A percentile compares a stretch with the other conserved stretches of the same genome.
These are phyloP conservation scores for Pseudococcus viburni DNA, from an alignment of 2,888 invertebrate genomes.

Conservation along the genomic window DNA sequence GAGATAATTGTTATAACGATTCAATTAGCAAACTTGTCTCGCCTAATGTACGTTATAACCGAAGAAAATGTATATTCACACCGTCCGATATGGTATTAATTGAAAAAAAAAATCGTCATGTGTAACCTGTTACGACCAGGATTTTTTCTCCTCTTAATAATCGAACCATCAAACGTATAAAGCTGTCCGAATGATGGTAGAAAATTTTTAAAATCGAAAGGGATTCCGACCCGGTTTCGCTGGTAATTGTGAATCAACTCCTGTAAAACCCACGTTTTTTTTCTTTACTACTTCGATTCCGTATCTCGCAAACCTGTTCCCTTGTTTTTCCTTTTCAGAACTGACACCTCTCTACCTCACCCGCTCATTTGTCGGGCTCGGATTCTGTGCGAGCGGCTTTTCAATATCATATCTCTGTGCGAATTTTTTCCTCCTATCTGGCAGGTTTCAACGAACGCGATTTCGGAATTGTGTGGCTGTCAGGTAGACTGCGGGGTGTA, in stretches of 20 bases:
- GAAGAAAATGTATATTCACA: not conserved
- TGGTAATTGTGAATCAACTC: not conserved
- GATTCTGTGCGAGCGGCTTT: not conserved
- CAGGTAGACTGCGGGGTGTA: not conserved
- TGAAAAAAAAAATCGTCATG: not conserved
- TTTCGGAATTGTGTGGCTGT: slow-evolving; percentile 34
- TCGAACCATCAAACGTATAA: not conserved
- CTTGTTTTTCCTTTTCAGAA: slow-evolving; percentile 61
- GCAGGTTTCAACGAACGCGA: not conserved
- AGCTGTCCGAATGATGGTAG: not conserved
- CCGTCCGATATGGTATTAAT: slow-evolving; percentile 19
- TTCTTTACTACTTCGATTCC: slow-evolving; percentile 3
- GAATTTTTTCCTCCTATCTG: not conserved
- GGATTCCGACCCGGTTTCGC: slow-evolving; percentile 15
- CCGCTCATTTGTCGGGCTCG: not conserved
- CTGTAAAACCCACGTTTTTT: slow-evolving; percentile 31
- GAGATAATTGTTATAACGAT: slow-evolving; percentile 43
- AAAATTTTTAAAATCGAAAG: slow-evolving; percentile 8
- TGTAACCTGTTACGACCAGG: not conserved
- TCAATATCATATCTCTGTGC: not conserved
- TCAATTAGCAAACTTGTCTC: slow-evolving; percentile 47
- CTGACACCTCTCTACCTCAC: slow-evolving; percentile 42
- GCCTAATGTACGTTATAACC: slow-evolving; percentile 2
- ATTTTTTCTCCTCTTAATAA: not conserved
- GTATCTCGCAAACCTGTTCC: slow-evolving; percentile 62